Conservation (phyloP, 2,797 vertebrate genomes). For the Atherinosoma microstoma region DNA sequence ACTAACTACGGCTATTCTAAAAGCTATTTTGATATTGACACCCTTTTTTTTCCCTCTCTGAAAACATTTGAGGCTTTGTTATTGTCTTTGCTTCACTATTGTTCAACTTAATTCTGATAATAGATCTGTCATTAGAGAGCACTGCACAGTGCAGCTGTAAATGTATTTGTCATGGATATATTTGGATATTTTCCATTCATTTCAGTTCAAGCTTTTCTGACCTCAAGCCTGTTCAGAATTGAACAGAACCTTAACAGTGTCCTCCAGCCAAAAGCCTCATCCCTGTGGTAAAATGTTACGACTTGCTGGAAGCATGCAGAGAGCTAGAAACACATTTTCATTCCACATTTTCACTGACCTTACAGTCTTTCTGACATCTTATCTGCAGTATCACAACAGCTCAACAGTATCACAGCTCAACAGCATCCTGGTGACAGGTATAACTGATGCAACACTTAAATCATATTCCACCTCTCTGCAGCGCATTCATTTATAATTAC, state of each 20-base stretch:
- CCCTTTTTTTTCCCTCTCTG: not conserved
- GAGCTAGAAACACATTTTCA: conserved; percentile 23
- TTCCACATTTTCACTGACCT: conserved; percentile 30
- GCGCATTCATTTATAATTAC: conserved; percentile 53
- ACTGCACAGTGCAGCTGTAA: conserved; percentile 22
- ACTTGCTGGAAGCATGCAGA: conserved; percentile 27
- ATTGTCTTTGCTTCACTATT: conserved; percentile 52
- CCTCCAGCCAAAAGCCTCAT: conserved; percentile 36
- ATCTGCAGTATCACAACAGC: conserved; percentile 11
- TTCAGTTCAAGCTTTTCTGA: conserved; percentile 36
- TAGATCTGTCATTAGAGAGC: conserved; percentile 58
- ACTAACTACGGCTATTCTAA: conserved; percentile 43
- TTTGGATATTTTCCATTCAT: conserved; percentile 45
- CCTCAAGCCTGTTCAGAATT: conserved; percentile 28
- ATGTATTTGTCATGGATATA: conserved; percentile 33
- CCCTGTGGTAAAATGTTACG: conserved; percentile 43
- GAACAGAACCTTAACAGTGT: conserved; percentile 29
- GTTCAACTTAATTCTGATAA: conserved; percentile 51
- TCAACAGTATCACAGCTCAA: conserved; percentile 7
- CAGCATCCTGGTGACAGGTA: conserved; percentile 12
- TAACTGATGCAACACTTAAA: conserved; percentile 33
- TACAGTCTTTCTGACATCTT: conserved; percentile 24
- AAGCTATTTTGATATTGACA: conserved; percentile 32
- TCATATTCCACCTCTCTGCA: conserved; percentile 43
- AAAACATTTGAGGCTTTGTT: conserved; percentile 45